Conservation (phyloP, 2,113 vertebrate genomes). For the Ovis aries region ARS-UI_Ramb_v3.0 NC_056069.1:24284501-24285000, state of each 20-base stretch:
- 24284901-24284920: not conserved
- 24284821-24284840: not conserved
- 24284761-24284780: not conserved
- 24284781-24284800: not conserved
- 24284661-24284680: not conserved
- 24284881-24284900: not conserved
- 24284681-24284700: not conserved
- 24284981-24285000: not conserved
- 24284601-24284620: not conserved
- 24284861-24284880: not conserved
- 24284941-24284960: not conserved
- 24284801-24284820: not conserved
- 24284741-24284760: not conserved
- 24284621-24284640: not conserved
- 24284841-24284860: not conserved
- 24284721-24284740: not conserved
- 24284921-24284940: not conserved
- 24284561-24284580: not conserved
- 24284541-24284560: not conserved
- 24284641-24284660: not conserved
- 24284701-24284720: not conserved
- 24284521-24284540: not conserved
- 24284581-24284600: not conserved
- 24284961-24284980: not conserved
- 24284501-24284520: not conserved